Evolutionary conservation across 1,140 invertebrate species (phyloP), one percentile per base, ranked within the genome.

Genomic region (Pseudomyrmex dendroicus): DNA sequence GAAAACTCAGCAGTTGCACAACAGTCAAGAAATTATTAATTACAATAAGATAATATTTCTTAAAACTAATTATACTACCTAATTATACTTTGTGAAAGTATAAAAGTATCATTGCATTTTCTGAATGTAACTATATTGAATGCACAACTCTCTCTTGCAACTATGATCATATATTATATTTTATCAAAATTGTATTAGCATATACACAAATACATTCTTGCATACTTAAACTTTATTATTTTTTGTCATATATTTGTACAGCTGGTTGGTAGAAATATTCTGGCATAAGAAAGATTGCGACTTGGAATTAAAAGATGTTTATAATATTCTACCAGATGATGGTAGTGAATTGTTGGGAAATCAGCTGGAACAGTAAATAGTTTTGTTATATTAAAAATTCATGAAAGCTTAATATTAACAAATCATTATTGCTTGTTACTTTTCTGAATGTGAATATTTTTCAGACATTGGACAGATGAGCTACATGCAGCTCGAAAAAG

Each of bases 261-360:
- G 93, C 85, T 94, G 93, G 93, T 48, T 93, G 0, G 90, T 86
- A n/a, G 82, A 89, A 0, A 62, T 94, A 2, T 93, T 94, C 67
- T 84, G 77, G 70, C 85, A 91, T 82, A 92, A 91, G 44, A 90
- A 74, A 22, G 76, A 84, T 7, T 87, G 93, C 74, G 88, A 92
- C 82, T 84, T 94, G 44, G 90, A 93, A 61, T 48, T 89, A 4
- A 91, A 92, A 84, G 89, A 94, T 87, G 72, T 94, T 7, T 91
- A 93, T 10, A 95, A 95, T 85, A 94, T 95, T 9, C 94, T 96
- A 84, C 95, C 95, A 67, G 91, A 86, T 72, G 95, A 96, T 87
- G 91, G 94, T 13, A 96, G 96, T n/a, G 94, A 95, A 84, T 92
- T 91, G 74, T 93, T 96, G 17, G 96, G 95, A n/a, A 94, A 96